Evolutionary conservation across 1,140 invertebrate genomes (phyloP).

Genomic region (Anastatus disparis): DNA sequence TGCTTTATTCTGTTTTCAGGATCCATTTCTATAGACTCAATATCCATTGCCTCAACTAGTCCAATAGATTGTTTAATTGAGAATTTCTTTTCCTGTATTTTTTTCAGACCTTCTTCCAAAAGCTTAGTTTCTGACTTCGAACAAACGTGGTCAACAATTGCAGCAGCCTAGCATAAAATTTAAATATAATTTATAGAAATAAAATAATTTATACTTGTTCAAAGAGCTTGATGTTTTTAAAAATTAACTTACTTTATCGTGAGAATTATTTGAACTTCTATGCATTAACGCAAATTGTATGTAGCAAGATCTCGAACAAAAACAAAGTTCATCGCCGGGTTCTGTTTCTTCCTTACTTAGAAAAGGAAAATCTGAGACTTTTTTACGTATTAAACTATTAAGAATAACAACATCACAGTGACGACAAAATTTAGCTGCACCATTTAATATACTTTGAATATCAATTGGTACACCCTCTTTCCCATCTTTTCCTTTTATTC

Average conservation of each 20-base stretch:
- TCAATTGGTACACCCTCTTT: constrained; percentile 86
- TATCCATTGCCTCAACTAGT: constrained; percentile 43
- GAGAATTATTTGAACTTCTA: constrained; percentile 66
- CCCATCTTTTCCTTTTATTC: constrained; percentile 84
- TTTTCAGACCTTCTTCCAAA: constrained; percentile 60
- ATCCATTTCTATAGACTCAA: constrained; percentile 48
- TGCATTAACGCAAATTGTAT: constrained; percentile 82
- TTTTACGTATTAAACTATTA: constrained; percentile 83
- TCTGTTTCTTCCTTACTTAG: constrained; percentile 74
- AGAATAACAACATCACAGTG: constrained; percentile 92
- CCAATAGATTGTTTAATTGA: constrained; percentile 49
- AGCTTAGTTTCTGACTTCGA: constrained; percentile 64
- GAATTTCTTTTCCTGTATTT: constrained; percentile 54
- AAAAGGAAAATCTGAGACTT: constrained; percentile 82
- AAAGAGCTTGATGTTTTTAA: not conserved
- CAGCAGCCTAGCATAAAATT: constrained; percentile 65
- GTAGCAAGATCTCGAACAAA: constrained; percentile 87
- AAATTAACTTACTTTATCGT: constrained; percentile 64
- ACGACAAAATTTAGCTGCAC: constrained; percentile 88
- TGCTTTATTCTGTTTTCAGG: constrained; percentile 55
- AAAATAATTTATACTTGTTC: constrained; percentile 1
- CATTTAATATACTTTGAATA: constrained; percentile 90
- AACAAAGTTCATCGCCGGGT: constrained; percentile 79
- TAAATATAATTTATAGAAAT: constrained; percentile 2
- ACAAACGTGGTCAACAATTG: constrained; percentile 73